Conservation (phyloP, 2,888 invertebrate species). For the Hyposoter didymator region DNA sequence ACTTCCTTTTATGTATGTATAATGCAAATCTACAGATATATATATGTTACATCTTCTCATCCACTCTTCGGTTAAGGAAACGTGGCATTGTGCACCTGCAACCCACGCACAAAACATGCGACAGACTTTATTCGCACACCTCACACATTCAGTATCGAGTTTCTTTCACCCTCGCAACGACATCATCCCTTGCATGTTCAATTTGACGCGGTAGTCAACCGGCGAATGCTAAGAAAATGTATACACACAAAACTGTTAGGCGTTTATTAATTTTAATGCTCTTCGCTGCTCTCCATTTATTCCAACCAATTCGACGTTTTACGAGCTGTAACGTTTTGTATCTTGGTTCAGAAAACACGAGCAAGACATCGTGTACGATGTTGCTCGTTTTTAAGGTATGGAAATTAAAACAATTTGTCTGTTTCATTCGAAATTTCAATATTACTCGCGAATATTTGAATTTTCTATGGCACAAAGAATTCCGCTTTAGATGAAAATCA, state of each 20-base stretch:
- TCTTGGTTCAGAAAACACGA: not conserved
- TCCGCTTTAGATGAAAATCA: not conserved
- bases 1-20: constrained; percentile 27
- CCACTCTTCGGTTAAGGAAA: constrained; percentile 47
- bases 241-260: not conserved
- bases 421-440: not conserved
- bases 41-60: constrained; percentile 24
- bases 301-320: not conserved
- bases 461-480: not conserved
- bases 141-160: constrained; percentile 25
- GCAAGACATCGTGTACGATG: not conserved
- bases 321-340: not conserved
- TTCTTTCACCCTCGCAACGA: constrained; percentile 23
- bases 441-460: not conserved
- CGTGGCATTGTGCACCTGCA: constrained; percentile 64
- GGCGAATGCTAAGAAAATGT: not conserved
- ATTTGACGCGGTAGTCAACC: constrained; percentile 22
- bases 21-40: constrained; percentile 21
- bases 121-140: constrained; percentile 39
- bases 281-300: not conserved
- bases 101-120: constrained; percentile 44
- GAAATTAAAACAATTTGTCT: not conserved
- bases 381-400: not conserved
- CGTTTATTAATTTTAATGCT: not conserved
- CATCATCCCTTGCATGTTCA: constrained; percentile 36